Evolutionary conservation across 1,140 invertebrate species (phyloP).

Genomic region (Panulirus ornatus): DNA sequence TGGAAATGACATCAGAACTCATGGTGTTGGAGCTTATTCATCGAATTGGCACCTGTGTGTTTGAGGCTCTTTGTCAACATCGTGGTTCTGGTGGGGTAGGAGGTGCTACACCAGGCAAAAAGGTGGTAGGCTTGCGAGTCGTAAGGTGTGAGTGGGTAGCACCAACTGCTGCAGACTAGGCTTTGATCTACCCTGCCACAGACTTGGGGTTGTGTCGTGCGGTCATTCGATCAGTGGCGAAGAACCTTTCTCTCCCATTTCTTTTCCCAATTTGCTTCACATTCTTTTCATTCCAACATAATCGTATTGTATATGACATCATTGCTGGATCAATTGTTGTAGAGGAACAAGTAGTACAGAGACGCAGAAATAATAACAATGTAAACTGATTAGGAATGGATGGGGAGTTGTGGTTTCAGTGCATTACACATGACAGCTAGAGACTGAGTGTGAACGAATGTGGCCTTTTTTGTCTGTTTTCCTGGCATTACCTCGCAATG

Average conservation of each 20-base stretch:
- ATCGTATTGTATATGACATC: constrained; percentile 90
- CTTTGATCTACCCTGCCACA: constrained; percentile 78
- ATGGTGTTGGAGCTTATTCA: constrained; percentile 87
- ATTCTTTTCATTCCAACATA: constrained; percentile 89
- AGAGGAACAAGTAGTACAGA: constrained; percentile 78
- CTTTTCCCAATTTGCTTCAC: constrained; percentile 90
- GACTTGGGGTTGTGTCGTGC: constrained; percentile 82
- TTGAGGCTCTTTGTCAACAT: constrained; percentile 86
- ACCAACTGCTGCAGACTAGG: constrained; percentile 76
- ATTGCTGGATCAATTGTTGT: constrained; percentile 91
- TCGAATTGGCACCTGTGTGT: constrained; percentile 86
- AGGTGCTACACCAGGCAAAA: constrained; percentile 94
- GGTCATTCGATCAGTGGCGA: constrained; percentile 86
- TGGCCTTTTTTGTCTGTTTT: too few species aligned
- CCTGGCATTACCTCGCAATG: too few species aligned
- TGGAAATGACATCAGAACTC: constrained; percentile 87
- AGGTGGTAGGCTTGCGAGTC: constrained; percentile 88
- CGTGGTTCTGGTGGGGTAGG: constrained; percentile 82
- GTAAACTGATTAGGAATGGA: neutral
- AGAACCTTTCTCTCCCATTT: constrained; percentile 90
- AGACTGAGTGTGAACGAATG: too few species aligned
- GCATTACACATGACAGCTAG: too few species aligned
- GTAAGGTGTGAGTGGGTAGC: constrained; percentile 86
- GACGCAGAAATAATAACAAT: constrained; percentile 56
- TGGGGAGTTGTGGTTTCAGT: too few species aligned